Percentiles rank a stretch among this genome's conserved stretches.
Evolutionary conservation across 1,140 invertebrate species (phyloP).

Genomic region (Drosophila repletoides): DNA sequence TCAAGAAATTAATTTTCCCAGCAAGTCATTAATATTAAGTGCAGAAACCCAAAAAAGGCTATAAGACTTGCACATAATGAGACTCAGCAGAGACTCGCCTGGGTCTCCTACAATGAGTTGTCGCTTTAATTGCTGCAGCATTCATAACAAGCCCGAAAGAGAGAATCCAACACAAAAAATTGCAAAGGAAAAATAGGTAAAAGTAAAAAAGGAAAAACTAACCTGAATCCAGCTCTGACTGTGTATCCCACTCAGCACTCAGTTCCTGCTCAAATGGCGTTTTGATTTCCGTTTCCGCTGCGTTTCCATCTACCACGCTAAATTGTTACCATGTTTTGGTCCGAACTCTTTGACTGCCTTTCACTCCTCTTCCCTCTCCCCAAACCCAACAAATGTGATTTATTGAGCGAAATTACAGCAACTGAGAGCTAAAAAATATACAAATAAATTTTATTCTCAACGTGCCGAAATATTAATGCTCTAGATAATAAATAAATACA

Average conservation of each 20-base stretch:
- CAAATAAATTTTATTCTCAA: background rate
- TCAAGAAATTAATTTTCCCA: constrained; percentile 76
- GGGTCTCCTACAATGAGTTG: constrained; percentile 28
- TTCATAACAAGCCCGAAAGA: constrained; percentile 15
- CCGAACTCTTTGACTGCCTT: constrained; percentile 17
- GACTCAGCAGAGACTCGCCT: constrained; percentile 15
- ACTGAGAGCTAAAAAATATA: constrained; percentile 12
- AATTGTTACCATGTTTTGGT: constrained; percentile 37
- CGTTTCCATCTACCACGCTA: constrained; percentile 29
- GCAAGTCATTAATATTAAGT: constrained; percentile 79
- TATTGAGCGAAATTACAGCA: constrained; percentile 52
- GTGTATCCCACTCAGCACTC: background rate
- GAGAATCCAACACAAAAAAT: background rate
- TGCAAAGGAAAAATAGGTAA: too few relatives aligned
- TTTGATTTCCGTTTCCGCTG: constrained; percentile 65
- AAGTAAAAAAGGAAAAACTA: too few relatives aligned
- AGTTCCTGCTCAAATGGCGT: constrained; percentile 44
- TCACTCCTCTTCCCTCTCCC: constrained; percentile 7
- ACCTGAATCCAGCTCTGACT: background rate
- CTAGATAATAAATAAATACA: background rate
- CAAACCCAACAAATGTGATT: constrained; percentile 56
- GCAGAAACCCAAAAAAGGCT: constrained; percentile 63
- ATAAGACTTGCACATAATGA: constrained; percentile 59
- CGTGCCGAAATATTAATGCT: background rate
- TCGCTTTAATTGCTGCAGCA: constrained; percentile 56